These are phyloP conservation scores for Drosophila austrosaltans DNA, from an alignment of 2,888 invertebrate species.

Conservation along the genomic window DNA sequence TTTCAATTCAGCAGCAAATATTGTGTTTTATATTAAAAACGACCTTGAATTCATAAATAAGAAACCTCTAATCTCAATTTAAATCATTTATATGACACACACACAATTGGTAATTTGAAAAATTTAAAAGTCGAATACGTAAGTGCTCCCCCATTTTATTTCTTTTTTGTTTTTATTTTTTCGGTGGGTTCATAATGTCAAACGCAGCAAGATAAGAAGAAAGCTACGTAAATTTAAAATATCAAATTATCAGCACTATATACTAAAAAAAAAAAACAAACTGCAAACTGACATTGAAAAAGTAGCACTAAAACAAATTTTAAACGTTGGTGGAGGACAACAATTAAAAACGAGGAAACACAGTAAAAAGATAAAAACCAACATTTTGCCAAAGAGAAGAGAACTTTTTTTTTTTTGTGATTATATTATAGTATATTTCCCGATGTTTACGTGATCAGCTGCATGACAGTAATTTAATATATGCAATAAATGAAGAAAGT, in stretches of 20 bases:
- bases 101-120: not conserved
- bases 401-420: too few species aligned
- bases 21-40: conserved; percentile 5
- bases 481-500: not conserved
- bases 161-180: not conserved
- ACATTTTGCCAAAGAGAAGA: not conserved
- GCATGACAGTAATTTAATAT: conserved; percentile 35
- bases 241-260: not conserved
- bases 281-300: conserved; percentile 3
- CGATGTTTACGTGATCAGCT: conserved; percentile 37
- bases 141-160: not conserved
- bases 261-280: not conserved
- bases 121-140: conserved; percentile 1
- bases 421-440: conserved; percentile 10
- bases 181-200: not conserved
- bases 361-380: not conserved
- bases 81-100: not conserved
- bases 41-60: conserved; percentile 6
- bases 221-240: not conserved
- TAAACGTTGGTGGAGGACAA: not conserved
- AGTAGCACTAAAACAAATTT: not conserved
- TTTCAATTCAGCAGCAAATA: not conserved
- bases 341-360: not conserved
- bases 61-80: conserved; percentile 1
- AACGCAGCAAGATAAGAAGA: conserved; percentile 2